These are phyloP conservation scores for Leptodactylus fallax DNA, from an alignment of 2,797 vertebrate species.

Conservation along the genomic window DNA sequence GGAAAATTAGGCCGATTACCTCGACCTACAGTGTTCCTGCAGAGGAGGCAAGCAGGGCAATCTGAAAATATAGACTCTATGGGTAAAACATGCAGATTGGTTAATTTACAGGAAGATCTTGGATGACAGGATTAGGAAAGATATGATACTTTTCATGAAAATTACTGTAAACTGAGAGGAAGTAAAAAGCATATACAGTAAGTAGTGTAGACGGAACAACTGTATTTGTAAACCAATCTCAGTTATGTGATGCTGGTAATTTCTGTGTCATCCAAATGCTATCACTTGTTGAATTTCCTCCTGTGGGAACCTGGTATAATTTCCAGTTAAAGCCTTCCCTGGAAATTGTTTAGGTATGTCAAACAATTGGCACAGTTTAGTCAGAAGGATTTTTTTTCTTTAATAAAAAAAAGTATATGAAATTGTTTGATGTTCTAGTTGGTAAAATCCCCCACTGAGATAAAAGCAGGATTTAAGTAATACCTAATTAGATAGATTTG, in stretches of 20 bases:
- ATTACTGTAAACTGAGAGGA: background rate
- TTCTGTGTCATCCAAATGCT: constrained; percentile 3
- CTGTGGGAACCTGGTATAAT: background rate
- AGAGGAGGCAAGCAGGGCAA: constrained; percentile 47
- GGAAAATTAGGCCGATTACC: constrained; percentile 55
- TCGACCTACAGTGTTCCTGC: constrained; percentile 50
- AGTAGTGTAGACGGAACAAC: background rate
- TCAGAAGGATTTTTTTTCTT: background rate
- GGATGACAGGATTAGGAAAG: constrained; percentile 14
- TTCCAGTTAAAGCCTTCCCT: constrained; percentile 18
- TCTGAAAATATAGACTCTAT: constrained; percentile 19
- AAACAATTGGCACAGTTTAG: constrained; percentile 22
- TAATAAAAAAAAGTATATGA: constrained; percentile 5
- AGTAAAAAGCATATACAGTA: background rate
- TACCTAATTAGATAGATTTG: constrained; percentile 46
- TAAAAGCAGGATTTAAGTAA: constrained; percentile 53
- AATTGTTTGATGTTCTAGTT: constrained; percentile 17
- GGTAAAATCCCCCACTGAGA: constrained; percentile 36
- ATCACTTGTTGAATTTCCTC: constrained; percentile 16
- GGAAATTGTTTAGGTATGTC: constrained; percentile 33
- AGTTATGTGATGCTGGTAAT: constrained; percentile 4
- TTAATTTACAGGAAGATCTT: constrained; percentile 3
- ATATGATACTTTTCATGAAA: background rate
- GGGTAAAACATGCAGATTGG: constrained; percentile 37
- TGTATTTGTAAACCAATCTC: constrained; percentile 21